Evolutionary conservation across 2,888 invertebrate species (phyloP).

Genomic region (Trachelus iudaicus): DNA sequence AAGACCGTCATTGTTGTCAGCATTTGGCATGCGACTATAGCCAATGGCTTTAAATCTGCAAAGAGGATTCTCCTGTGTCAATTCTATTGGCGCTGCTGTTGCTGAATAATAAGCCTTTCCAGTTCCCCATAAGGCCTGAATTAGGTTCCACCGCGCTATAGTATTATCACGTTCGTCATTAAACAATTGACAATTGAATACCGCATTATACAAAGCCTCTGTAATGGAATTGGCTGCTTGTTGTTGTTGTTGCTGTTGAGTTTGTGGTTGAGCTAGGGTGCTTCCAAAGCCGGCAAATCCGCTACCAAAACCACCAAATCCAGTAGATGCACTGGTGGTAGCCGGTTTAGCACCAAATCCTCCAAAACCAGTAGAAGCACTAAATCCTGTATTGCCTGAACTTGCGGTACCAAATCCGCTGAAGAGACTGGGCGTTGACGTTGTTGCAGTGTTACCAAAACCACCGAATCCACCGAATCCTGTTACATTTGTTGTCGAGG

Average conservation of each 20-base stretch:
- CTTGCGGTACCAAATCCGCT: conserved; percentile 67
- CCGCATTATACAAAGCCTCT: conserved; percentile 79
- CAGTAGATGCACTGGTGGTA: conserved; percentile 61
- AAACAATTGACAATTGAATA: conserved; percentile 84
- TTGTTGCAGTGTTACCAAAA: conserved; percentile 53
- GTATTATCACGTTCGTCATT: conserved; percentile 96
- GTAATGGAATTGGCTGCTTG: conserved; percentile 71
- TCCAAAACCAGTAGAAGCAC: conserved; percentile 67
- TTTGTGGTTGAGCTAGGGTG: conserved; percentile 52
- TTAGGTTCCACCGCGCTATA: conserved; percentile 93
- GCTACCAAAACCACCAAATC: conserved; percentile 65
- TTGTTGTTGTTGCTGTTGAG: conserved; percentile 69
- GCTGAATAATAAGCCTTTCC: conserved; percentile 86
- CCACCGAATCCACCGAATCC: conserved; percentile 59
- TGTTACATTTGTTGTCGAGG: conserved; percentile 37
- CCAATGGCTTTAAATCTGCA: conserved; percentile 96
- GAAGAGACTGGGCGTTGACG: conserved; percentile 64
- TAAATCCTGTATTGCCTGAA: conserved; percentile 60
- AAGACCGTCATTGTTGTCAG: conserved; percentile 91
- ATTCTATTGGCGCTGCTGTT: conserved; percentile 81
- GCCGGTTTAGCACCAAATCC: conserved; percentile 68
- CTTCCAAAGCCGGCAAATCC: conserved; percentile 31
- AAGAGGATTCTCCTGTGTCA: conserved; percentile 89
- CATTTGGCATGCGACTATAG: conserved; percentile 87
- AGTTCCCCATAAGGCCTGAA: conserved; percentile 90